Conservation (phyloP, 1,140 invertebrate genomes). For the Panagrolaimus sp. region DNA sequence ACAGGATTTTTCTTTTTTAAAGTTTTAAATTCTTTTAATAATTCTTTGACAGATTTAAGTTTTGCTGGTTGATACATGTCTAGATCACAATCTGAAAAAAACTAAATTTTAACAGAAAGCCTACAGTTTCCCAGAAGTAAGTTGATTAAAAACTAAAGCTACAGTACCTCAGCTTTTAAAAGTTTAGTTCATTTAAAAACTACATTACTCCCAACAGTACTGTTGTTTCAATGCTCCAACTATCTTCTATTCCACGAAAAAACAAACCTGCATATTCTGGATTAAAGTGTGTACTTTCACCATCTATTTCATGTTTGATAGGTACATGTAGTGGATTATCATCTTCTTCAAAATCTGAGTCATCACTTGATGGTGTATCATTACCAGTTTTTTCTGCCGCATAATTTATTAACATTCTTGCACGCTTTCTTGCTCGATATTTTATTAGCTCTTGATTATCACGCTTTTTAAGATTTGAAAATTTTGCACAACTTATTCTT, state of each 20-base stretch:
- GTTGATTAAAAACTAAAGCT: too few species aligned
- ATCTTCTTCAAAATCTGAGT: neutral
- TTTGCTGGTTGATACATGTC: constrained; percentile 21
- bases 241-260: too few species aligned
- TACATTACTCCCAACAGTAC: neutral
- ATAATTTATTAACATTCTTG: neutral
- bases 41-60: neutral
- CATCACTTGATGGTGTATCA: neutral
- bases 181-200: too few species aligned
- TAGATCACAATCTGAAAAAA: constrained; percentile 12
- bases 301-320: neutral
- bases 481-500: neutral
- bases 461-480: too few species aligned
- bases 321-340: neutral
- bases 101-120: neutral
- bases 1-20: constrained; percentile 18
- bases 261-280: neutral
- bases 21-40: constrained; percentile 19
- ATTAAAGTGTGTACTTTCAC: neutral
- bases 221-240: too few species aligned
- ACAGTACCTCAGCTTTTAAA: too few species aligned
- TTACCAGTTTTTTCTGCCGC: too few species aligned
- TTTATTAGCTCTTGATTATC: neutral
- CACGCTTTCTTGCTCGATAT: constrained; percentile 5
- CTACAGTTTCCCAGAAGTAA: neutral